Evolutionary conservation across 37 sponge, comb jelly and placozoan species (phyloP), one percentile per base, ranked within the genome.

Genomic region (Dysidea cf. avara): DNA sequence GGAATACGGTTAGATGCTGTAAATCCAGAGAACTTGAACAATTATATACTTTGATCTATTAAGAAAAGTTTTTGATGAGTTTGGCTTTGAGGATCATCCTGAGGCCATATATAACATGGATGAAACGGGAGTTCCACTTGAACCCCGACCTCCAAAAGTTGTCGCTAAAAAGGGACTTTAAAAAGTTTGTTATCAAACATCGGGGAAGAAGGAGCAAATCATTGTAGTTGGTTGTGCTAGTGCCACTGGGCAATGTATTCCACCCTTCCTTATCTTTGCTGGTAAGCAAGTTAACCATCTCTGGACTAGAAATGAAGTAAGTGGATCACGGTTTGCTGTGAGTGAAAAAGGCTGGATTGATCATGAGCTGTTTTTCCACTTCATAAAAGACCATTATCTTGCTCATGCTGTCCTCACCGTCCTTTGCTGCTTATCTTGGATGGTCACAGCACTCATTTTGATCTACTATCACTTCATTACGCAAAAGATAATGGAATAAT

Each of bases 51-150:
- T 58, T 28, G 32, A 4, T 18, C 61, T 73, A 12, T 50, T 58
- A 11, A 58, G n/a, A 55, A 24, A 33, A n/a, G 36, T 71, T 7
- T 56, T 53, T 28, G 56, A 69, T 53, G 71, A 71, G 38, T 3
- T 35, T 71, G 58, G 56, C 38, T 71, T 71, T 56, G 56, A 20
- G 7, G 37, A 30, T 24, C 56, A 49, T 0, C 71, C 56, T 1
- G 71, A 71, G 17, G 13, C 17, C 5, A 13, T 53, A n/a, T 55
- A 71, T 29, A 71, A 71, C 56, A 53, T 55, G 56, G 71, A 71
- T 34, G 56, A 71, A 30, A 71, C 56, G 3, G 71, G 71, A 1
- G 38, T 71, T 11, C 57, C 71, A 47, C 38, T 71, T 0, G 37
- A 53, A 56, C 56, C 71, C 17, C 17, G 25, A 16, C 34, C 71